Evolutionary conservation across 2,113 vertebrate species (phyloP).

Genomic region (Nettapus auritus): DNA sequence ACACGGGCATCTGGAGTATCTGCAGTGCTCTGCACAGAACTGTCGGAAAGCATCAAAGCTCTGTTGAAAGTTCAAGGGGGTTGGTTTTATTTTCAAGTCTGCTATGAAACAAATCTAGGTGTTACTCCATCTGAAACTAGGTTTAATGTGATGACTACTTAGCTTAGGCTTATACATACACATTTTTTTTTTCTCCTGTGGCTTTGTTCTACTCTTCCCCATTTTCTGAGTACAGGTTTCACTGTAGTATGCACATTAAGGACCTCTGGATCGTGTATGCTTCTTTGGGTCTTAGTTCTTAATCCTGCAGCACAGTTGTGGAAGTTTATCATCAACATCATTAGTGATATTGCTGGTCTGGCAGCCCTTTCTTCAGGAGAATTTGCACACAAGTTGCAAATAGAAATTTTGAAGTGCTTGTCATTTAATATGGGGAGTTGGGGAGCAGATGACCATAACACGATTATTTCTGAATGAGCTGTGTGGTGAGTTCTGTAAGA

Average conservation of each 20-base stretch:
- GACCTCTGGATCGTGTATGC: rapidly evolving
- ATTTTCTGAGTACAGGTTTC: rapidly evolving
- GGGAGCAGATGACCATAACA: not conserved
- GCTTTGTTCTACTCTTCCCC: not conserved
- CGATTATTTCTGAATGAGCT: not conserved
- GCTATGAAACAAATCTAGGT: rapidly evolving
- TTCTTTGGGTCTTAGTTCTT: not conserved
- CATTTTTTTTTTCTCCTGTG: not conserved
- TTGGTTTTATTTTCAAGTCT: not conserved
- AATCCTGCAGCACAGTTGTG: rapidly evolving
- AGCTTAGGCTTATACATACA: not conserved
- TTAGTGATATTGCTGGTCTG: rapidly evolving
- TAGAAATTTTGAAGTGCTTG: not conserved
- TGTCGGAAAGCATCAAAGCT: not conserved
- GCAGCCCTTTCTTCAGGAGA: not conserved
- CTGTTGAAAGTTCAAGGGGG: not conserved
- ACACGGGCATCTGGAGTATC: not conserved
- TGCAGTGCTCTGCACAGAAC: not conserved
- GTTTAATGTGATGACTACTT: not conserved
- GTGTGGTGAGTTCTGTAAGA: not conserved
- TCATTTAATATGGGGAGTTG: not conserved
- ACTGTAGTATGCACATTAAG: not conserved
- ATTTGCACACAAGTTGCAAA: not conserved
- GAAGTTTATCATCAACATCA: rapidly evolving
- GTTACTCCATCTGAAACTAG: not conserved